Percentiles rank a stretch among this genome's conserved stretches.
Conservation (phyloP, 2,797 vertebrate species). For the Melanotaenia nigrans region DNA sequence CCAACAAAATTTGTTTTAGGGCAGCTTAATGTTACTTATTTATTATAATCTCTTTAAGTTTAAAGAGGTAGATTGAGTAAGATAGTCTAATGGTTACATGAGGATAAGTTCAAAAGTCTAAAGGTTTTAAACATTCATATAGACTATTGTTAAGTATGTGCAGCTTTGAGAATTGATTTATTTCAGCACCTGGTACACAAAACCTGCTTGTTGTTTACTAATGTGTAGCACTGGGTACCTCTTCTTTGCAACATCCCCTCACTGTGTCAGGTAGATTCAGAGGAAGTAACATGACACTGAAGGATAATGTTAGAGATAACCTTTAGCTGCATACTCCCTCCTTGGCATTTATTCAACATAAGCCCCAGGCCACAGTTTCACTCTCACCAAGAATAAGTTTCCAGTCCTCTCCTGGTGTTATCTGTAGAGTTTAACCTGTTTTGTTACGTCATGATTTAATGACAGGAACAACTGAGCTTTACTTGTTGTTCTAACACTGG, state of each 20-base stretch:
- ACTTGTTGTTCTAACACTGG: neutral
- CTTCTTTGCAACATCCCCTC: conserved; percentile 43
- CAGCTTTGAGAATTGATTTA: conserved; percentile 44
- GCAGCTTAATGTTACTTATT: conserved; percentile 6
- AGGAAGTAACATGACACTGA: conserved; percentile 50
- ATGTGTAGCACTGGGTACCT: conserved; percentile 45
- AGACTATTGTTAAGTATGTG: conserved; percentile 15
- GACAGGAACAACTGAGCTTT: neutral
- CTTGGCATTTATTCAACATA: conserved; percentile 43
- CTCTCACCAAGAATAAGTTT: conserved; percentile 37
- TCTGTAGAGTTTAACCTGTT: conserved; percentile 15
- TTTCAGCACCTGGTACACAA: conserved; percentile 41
- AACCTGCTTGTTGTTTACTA: conserved; percentile 64
- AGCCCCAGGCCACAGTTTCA: conserved; percentile 33
- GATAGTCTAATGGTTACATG: neutral
- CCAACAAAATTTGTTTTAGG: neutral
- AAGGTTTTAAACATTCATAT: conserved; percentile 1
- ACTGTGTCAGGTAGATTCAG: conserved; percentile 49
- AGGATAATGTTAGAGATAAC: conserved; percentile 67
- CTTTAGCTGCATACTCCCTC: conserved; percentile 57
- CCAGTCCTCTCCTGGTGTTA: conserved; percentile 20
- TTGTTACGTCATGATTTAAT: conserved; percentile 17
- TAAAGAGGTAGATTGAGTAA: neutral
- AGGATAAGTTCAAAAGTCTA: neutral
- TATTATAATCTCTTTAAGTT: neutral